Base-by-base conservation (phyloP, 1,140 invertebrate genomes). In the Anthonomus grandis region DNA sequence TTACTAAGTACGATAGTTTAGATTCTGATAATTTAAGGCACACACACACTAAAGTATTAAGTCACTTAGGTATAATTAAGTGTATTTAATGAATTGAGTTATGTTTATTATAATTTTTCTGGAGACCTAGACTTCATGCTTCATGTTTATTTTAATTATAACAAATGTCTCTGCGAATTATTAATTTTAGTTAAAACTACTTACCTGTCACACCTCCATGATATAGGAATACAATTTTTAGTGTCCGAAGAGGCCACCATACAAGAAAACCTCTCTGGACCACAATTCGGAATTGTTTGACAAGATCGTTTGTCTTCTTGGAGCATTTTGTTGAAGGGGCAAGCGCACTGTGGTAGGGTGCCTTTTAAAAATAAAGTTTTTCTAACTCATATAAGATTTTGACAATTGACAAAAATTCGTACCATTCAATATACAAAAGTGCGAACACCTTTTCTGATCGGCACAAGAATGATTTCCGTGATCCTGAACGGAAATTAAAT, bases 161-260 rank as follows among this genome's bases (percentile, higher is more conserved):
- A n/a, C n/a, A n/a, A n/a, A n/a, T n/a, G n/a, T n/a, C n/a, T n/a
- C n/a, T n/a, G n/a, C n/a, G n/a, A n/a, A n/a, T n/a, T n/a, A n/a
- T n/a, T n/a, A n/a, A n/a, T n/a, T n/a, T n/a, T n/a, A n/a, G n/a
- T n/a, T n/a, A n/a, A n/a, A n/a, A n/a, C n/a, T n/a, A 24, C 15
- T 12, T 46, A 55, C 52, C 84, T 84, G 72, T 95, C 92, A 71
- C 92, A 95, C 64, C 78, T 85, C 91, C 92, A 95, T 0, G 80
- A 78, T 0, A 78, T 73, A 0, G 92, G 91, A 57, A 97, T 91
- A 71, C 94, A 97, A 58, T 87, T 83, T 50, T 80, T 81, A 19
- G 75, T 66, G 10, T 71, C 65, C 0, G 65, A 66, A 2, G 73
- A 70, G 10, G 69, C 74, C 0, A 75, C 70, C 6, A 77, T 78